Percentiles rank a stretch among this genome's conserved stretches.
Conservation (phyloP, 2,888 invertebrate species). For the Meiosimyza platycephala region DNA sequence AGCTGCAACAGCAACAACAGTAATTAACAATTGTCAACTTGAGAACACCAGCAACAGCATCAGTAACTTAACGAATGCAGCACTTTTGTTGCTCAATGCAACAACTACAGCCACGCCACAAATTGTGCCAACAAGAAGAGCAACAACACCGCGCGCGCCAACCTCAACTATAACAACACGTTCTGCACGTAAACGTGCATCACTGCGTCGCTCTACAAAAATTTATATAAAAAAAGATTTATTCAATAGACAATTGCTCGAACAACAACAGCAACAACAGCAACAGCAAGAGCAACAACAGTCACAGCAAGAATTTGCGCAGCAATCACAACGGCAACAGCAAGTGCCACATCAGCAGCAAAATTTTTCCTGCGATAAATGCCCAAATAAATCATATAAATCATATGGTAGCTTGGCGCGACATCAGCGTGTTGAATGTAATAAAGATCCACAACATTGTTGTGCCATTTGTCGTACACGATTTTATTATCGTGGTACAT, state of each 20-base stretch:
- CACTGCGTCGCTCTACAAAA: slow-evolving; percentile 26
- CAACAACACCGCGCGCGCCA: slow-evolving; percentile 18
- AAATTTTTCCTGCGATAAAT: slow-evolving; percentile 48
- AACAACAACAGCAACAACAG: slow-evolving; percentile 27
- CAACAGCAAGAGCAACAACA: slow-evolving; percentile 8
- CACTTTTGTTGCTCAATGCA: not conserved
- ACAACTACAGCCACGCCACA: not conserved
- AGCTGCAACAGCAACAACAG: not conserved
- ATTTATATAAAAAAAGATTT: slow-evolving; percentile 31
- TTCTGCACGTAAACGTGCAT: slow-evolving; percentile 15
- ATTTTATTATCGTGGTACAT: slow-evolving; percentile 55
- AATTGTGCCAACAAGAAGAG: not conserved
- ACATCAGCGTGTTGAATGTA: slow-evolving; percentile 68
- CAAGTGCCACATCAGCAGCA: slow-evolving; percentile 6
- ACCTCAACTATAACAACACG: slow-evolving; percentile 13
- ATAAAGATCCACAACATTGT: slow-evolving; percentile 67
- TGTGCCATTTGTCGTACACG: slow-evolving; percentile 64
- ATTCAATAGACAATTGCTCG: not conserved
- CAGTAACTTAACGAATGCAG: not conserved
- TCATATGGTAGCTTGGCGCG: slow-evolving; percentile 65
- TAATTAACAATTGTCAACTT: not conserved
- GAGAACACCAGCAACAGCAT: not conserved
- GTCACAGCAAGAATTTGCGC: slow-evolving; percentile 2
- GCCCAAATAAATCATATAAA: slow-evolving; percentile 56
- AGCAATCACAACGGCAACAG: slow-evolving; percentile 5